Evolutionary conservation across 1,140 invertebrate genomes (phyloP), one percentile per base, ranked within the genome.

Genomic region (Drosophila nigrodunni): DNA sequence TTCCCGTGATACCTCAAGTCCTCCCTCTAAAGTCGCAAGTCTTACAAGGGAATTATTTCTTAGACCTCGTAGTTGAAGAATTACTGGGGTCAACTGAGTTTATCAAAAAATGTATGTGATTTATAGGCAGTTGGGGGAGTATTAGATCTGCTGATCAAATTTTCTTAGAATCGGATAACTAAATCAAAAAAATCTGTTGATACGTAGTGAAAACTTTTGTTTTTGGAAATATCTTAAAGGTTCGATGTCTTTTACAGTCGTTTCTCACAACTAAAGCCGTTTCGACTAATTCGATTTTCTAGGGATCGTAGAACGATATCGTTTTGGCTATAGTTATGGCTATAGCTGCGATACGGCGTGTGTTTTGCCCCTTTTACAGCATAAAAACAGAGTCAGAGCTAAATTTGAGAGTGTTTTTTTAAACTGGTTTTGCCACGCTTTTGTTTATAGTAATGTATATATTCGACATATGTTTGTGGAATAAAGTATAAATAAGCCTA

Each of bases 401-500:
- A 21, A 25, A 11, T 34, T 5, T 10, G 43, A 30, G 37, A 54
- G 9, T 10, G 37, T 61, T 11, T 60, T n/a, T 43, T 41, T 37
- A 68, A 68, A 74, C 65, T 67, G 71, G 57, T 74, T 68, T 54
- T 47, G 54, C 18, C 37, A 35, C 37, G 69, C 79, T 80, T 60
- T 85, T 30, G 25, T 30, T 30, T 30, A 30, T 30, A 30, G 25
- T 30, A 30, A 30, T 5, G 79, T 80, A 74, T 74, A 55, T 78
- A 75, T 80, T 74, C 79, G 64, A 87, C 75, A 86, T 82, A 77
- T 75, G 80, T 72, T 54, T 76, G 72, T 78, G 67, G 66, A 59
- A 60, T 77, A 21, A 21, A 21, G 18, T 21, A 65, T 82, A 82
- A 82, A 88, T 77, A 87, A 67, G 59, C 67, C 67, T 74, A 76